Evolutionary conservation across 1,140 invertebrate genomes (phyloP).

Genomic region (Lamellibrachia luymesi): DNA sequence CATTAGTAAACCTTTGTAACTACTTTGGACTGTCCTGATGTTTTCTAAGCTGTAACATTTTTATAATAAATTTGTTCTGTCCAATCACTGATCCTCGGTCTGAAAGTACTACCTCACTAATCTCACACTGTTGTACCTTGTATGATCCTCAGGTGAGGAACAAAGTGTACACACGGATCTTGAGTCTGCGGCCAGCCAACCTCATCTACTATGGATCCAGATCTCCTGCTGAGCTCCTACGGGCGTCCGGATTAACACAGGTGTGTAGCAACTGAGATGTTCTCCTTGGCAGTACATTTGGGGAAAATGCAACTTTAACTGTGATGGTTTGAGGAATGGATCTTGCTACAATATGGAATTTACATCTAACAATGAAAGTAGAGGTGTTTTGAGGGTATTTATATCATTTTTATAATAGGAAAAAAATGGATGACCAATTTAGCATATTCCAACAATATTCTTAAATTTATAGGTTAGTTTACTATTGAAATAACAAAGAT

Average conservation of each 20-base stretch:
- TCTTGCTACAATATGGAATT: too few species aligned
- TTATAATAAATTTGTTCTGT: too few species aligned
- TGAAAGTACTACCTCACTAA: too few species aligned
- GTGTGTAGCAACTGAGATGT: slow-evolving; percentile 30
- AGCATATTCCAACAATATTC: neutral
- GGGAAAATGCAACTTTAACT: too few species aligned
- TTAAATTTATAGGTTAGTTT: slow-evolving; percentile 10
- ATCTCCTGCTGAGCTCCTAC: slow-evolving; percentile 66
- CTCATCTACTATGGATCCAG: slow-evolving; percentile 63
- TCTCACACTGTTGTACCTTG: too few species aligned
- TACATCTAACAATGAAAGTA: neutral
- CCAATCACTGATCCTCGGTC: too few species aligned
- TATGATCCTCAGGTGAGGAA: slow-evolving; percentile 61
- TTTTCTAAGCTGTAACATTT: too few species aligned
- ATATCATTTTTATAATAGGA: too few species aligned
- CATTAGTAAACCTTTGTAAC: too few species aligned
- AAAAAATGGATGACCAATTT: neutral
- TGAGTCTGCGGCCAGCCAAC: slow-evolving; percentile 64
- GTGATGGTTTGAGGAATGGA: too few species aligned
- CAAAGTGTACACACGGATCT: slow-evolving; percentile 65
- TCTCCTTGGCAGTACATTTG: too few species aligned
- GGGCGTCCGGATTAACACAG: slow-evolving; percentile 64
- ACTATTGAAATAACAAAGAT: neutral
- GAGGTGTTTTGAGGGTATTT: neutral
- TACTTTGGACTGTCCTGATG: too few species aligned